Base-by-base conservation (phyloP, 2,888 invertebrate genomes). In the Sialis lutaria region DNA sequence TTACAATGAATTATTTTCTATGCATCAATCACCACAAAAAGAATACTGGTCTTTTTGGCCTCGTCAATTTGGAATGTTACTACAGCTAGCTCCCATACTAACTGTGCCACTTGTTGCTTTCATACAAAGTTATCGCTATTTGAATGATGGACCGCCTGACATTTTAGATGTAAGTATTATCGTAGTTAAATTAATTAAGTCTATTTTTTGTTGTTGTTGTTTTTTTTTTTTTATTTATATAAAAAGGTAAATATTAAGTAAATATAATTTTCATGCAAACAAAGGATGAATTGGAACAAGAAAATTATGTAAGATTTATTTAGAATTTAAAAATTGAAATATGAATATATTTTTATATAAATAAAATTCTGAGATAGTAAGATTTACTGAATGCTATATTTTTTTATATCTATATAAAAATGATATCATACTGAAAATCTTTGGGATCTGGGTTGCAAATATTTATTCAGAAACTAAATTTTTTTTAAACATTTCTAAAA, bases 1-100 rank as follows among this genome's bases (percentile, higher is more conserved):
- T n/a, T 68, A 73, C 50, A 68, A 73, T 45, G 80, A 80, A 53
- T 65, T 82, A 50, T 83, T 79, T 55, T 68, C 75, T 48, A 81
- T 81, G 75, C 71, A 72, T 44, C 73, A 74, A 22, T 65, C 67
- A 4, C 67, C 69, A 5, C 62, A 61, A 34, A 70, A 72, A 50
- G 80, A 82, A 2, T 89, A 87, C 59, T 90, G 88, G 80, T 77
- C 81, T 0, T 67, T 82, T 33, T 88, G 87, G 85, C 72, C 78
- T 9, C 73, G 86, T 1, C 85, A 89, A 61, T 63, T 84, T 22
- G 90, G 83, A 0, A 82, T 84, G 1, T 62, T 78, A 43, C 58
- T 79, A n/a, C 90, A 91, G 59, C 72, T 90, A 49, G 69, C 80
- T 9, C 82, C 87, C 4, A 64, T 91, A 39, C 63, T 91, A 5